A percentile compares a stretch with the other conserved stretches of the same genome.
Evolutionary conservation across 2,113 vertebrate species (phyloP).

Genomic region (Leucopsar rothschildi): DNA sequence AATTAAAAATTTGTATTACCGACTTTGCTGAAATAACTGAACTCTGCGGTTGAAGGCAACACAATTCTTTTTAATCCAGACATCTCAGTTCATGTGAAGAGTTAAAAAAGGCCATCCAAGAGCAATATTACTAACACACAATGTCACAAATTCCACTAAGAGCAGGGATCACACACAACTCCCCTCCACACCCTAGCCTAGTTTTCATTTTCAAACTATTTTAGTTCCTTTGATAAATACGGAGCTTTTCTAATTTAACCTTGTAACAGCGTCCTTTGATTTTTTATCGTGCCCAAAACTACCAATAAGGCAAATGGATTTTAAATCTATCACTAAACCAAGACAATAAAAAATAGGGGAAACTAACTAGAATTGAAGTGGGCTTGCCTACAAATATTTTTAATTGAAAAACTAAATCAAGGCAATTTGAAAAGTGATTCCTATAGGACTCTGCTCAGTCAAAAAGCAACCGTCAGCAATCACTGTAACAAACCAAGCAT

Average conservation of each 20-base stretch:
- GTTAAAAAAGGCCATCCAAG: background rate
- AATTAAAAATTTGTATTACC: background rate
- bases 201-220: background rate
- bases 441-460: background rate
- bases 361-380: background rate
- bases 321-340: rapidly evolving
- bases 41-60: background rate
- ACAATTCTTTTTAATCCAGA: rapidly evolving
- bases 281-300: background rate
- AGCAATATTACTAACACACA: background rate
- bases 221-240: background rate
- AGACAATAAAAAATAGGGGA: background rate
- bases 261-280: background rate
- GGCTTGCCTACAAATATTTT: background rate
- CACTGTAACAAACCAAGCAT: background rate
- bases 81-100: background rate
- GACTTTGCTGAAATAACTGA: background rate
- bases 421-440: background rate
- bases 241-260: background rate
- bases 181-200: background rate
- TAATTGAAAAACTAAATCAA: background rate
- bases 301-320: rapidly evolving
- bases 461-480: background rate
- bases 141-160: background rate
- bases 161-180: too few relatives aligned